Conservation (phyloP, 2,797 vertebrate genomes). For the Melopsittacus undulatus region DNA sequence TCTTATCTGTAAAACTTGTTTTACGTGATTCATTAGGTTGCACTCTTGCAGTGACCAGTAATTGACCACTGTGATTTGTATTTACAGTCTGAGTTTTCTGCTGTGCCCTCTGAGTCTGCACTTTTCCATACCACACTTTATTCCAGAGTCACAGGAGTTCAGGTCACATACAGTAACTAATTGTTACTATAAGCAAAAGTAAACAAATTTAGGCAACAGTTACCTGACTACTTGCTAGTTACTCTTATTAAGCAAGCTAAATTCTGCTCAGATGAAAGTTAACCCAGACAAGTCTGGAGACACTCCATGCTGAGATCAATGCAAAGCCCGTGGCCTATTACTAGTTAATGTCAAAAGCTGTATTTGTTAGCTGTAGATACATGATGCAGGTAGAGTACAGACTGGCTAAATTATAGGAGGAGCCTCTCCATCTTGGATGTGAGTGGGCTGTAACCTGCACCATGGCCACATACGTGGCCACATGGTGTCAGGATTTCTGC, state of each 20-base stretch:
- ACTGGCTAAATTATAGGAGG: background rate
- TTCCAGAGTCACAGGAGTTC: background rate
- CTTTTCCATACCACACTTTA: background rate
- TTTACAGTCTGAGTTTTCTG: background rate
- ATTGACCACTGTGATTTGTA: background rate
- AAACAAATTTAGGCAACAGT: background rate
- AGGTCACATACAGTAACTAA: background rate
- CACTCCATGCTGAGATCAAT: background rate
- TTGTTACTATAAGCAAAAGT: background rate
- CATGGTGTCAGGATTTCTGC: background rate
- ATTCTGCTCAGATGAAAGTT: background rate
- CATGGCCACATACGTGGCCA: accelerated
- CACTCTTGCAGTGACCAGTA: background rate
- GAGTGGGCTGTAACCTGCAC: background rate
- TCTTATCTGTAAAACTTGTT: background rate
- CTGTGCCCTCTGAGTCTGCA: background rate
- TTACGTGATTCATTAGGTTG: background rate
- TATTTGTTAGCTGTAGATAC: background rate
- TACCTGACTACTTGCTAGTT: background rate
- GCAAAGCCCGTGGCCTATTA: background rate
- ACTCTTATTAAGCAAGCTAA: background rate
- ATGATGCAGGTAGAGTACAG: background rate
- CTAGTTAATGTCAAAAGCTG: background rate
- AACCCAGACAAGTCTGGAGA: background rate
- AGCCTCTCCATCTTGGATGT: background rate